These are phyloP conservation scores for Bathybates hornii DNA, from an alignment of 2,113 vertebrate species.

Conservation along the genomic window DNA sequence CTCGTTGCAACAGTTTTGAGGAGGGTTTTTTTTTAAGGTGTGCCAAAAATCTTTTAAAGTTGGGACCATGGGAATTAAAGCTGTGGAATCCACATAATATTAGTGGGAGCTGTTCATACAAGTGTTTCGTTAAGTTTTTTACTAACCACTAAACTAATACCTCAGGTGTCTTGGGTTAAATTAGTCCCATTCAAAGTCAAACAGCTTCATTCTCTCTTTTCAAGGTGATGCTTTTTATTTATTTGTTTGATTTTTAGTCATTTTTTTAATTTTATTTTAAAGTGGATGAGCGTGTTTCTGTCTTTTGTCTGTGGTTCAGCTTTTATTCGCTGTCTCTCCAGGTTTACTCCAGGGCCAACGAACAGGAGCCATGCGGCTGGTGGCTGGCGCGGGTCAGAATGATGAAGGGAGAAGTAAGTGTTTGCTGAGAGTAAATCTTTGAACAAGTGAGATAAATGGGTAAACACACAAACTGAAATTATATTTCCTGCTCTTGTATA, in stretches of 20 bases:
- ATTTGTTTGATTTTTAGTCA: neutral
- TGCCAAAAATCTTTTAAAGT: neutral
- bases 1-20: neutral
- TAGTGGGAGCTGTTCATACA: neutral
- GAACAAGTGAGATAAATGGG: neutral
- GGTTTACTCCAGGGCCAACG: constrained; percentile 89
- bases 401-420: constrained; percentile 91
- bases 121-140: neutral
- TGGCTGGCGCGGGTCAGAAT: constrained; percentile 89
- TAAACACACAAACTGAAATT: neutral
- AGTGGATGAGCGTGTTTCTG: neutral
- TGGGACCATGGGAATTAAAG: neutral
- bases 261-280: accelerated
- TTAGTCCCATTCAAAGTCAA: neutral
- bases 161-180: neutral
- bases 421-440: neutral
- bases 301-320: neutral
- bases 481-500: neutral
- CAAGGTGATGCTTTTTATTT: neutral
- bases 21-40: neutral
- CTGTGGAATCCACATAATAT: neutral
- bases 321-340: constrained; percentile 11
- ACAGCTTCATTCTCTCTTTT: neutral
- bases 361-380: constrained; percentile 90
- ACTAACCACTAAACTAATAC: neutral